Evolutionary conservation across 2,113 vertebrate genomes (phyloP).

Genomic region (Pampusana beccarii): DNA sequence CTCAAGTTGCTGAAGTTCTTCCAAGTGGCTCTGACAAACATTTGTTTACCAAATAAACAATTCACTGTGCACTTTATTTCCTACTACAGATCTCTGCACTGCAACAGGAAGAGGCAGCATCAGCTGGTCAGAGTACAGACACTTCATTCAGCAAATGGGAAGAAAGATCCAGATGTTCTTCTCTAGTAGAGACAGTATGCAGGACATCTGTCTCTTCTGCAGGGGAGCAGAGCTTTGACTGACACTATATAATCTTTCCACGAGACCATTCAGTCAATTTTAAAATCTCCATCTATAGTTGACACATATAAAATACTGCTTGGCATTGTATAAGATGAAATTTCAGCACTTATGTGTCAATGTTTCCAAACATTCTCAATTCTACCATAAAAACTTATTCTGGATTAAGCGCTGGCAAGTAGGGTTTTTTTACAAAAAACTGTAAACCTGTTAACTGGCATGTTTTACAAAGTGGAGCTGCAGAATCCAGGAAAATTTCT

Average conservation of each 20-base stretch:
- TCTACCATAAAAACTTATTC: constrained; percentile 14
- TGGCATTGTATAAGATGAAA: not conserved
- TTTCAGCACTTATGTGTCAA: not conserved
- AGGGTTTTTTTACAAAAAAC: not conserved
- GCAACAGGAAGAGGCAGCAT: not conserved
- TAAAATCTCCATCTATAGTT: not conserved
- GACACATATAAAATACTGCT: not conserved
- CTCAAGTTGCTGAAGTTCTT: not conserved
- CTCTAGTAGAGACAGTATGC: not conserved
- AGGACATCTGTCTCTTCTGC: not conserved
- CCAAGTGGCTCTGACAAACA: not conserved
- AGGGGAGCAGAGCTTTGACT: not conserved
- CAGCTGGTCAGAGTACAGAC: not conserved
- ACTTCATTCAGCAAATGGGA: not conserved
- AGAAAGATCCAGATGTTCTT: not conserved
- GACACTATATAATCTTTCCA: not conserved
- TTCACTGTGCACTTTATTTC: not conserved
- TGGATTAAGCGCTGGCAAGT: not conserved
- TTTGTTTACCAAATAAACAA: not conserved
- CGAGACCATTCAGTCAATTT: not conserved
- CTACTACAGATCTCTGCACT: not conserved
- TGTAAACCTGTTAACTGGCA: not conserved
- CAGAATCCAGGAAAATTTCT: not conserved
- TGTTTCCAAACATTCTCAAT: constrained; percentile 22
- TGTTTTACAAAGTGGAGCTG: not conserved